These are phyloP conservation scores for Trachelus stipa DNA, from an alignment of 2,888 invertebrate species.

Conservation along the genomic window DNA sequence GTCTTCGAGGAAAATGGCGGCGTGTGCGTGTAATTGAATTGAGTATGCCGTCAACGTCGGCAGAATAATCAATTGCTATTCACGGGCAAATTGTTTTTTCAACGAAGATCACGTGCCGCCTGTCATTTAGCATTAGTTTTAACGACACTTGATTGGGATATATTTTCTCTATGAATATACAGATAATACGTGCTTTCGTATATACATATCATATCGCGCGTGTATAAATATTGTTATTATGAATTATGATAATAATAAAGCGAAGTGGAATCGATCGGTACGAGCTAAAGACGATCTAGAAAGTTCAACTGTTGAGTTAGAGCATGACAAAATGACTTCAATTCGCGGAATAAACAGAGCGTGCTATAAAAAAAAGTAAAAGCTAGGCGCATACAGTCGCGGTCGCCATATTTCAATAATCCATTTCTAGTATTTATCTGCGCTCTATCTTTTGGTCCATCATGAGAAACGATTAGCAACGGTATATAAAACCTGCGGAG, in stretches of 20 bases:
- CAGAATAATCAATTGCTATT: background rate
- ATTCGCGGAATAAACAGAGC: slow-evolving; percentile 49
- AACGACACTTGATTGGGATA: background rate
- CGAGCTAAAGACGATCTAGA: slow-evolving; percentile 44
- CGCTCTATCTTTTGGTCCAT: background rate
- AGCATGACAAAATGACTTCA: slow-evolving; percentile 43
- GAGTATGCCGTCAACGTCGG: background rate
- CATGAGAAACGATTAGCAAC: background rate
- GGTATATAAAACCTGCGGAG: background rate
- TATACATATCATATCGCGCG: background rate
- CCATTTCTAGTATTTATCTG: background rate
- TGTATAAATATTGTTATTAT: background rate
- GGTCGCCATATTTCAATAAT: background rate
- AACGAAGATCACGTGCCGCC: background rate
- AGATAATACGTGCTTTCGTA: background rate
- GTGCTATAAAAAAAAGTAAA: slow-evolving; percentile 50
- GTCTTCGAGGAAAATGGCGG: background rate
- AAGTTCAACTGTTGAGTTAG: slow-evolving; percentile 50
- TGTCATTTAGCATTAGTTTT: background rate
- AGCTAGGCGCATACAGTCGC: slow-evolving; percentile 26
- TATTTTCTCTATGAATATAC: background rate
- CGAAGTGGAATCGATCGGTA: slow-evolving; percentile 20
- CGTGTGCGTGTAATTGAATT: background rate
- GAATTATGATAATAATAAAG: background rate
- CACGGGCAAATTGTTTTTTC: background rate